A percentile compares a stretch with the other conserved stretches of the same genome.
phyloP scores from a whole-genome alignment of 2,113 vertebrate genomes.

The Oreamnos americanus region DNA sequence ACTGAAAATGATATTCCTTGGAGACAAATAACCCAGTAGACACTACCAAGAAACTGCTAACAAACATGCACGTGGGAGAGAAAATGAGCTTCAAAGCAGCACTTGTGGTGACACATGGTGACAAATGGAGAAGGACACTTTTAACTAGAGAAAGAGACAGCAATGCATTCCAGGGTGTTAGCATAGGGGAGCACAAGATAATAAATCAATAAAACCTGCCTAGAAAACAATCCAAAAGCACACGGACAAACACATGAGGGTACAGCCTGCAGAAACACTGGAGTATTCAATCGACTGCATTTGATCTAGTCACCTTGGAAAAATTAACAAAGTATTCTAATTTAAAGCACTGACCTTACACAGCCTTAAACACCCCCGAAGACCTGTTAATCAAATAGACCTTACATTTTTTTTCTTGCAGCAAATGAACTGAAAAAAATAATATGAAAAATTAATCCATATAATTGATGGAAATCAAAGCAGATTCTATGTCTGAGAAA shows the following conservation, averaged over 20 bases:
- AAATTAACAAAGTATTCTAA: background rate
- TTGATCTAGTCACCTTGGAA: background rate
- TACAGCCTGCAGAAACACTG: background rate
- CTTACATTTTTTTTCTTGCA: background rate
- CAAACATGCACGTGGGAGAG: background rate
- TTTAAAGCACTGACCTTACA: background rate
- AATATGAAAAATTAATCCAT: background rate
- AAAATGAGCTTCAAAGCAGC: background rate
- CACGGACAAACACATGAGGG: background rate
- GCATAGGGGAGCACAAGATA: background rate
- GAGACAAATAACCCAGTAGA: conserved; percentile 64
- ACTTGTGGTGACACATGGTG: conserved; percentile 10
- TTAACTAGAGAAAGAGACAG: background rate
- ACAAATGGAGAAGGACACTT: background rate
- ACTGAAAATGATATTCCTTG: conserved; percentile 67
- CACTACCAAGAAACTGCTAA: conserved; percentile 41
- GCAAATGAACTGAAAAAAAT: background rate
- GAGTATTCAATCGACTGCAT: fast-evolving
- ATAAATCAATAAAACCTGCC: background rate
- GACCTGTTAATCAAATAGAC: background rate
- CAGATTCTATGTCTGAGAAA: background rate
- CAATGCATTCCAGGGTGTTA: background rate
- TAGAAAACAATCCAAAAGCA: background rate
- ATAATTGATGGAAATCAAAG: conserved; percentile 27
- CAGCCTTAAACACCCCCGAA: background rate